A percentile compares a stretch with the other conserved stretches of the same genome.
Evolutionary conservation across 2,888 invertebrate species (phyloP).

Genomic region (Phengaris alcon): DNA sequence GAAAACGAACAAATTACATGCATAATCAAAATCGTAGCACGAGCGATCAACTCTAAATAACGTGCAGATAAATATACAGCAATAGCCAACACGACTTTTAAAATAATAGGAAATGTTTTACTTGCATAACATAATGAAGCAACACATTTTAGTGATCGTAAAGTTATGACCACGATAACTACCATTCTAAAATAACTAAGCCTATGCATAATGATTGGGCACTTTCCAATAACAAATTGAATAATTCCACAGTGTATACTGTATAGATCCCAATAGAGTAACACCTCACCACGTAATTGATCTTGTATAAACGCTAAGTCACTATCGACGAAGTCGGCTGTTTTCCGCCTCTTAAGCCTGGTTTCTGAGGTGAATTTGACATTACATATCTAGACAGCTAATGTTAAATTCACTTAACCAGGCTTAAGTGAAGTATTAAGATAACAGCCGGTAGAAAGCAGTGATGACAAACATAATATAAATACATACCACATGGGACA

Average conservation of each 20-base stretch:
- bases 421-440: too few relatives aligned
- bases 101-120: constrained; percentile 11
- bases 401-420: background rate
- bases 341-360: background rate
- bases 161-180: constrained; percentile 19
- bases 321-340: background rate
- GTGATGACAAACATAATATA: too few relatives aligned
- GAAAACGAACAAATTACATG: background rate
- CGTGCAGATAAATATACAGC: constrained; percentile 11
- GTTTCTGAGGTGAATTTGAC: too few relatives aligned
- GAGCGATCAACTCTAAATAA: constrained; percentile 3
- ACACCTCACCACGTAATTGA: background rate
- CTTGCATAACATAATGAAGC: constrained; percentile 17
- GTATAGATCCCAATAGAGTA: background rate
- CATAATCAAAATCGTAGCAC: background rate
- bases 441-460: too few relatives aligned
- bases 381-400: background rate
- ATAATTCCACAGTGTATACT: background rate
- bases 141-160: constrained; percentile 18
- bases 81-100: constrained; percentile 9
- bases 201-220: background rate
- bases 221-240: constrained; percentile 25
- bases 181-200: constrained; percentile 14
- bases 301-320: background rate
- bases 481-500: too few relatives aligned